Percentiles rank a stretch among this genome's conserved stretches.
These are phyloP conservation scores for Erinaceus europaeus DNA, from an alignment of 2,113 vertebrate genomes.

Conservation along the genomic window DNA sequence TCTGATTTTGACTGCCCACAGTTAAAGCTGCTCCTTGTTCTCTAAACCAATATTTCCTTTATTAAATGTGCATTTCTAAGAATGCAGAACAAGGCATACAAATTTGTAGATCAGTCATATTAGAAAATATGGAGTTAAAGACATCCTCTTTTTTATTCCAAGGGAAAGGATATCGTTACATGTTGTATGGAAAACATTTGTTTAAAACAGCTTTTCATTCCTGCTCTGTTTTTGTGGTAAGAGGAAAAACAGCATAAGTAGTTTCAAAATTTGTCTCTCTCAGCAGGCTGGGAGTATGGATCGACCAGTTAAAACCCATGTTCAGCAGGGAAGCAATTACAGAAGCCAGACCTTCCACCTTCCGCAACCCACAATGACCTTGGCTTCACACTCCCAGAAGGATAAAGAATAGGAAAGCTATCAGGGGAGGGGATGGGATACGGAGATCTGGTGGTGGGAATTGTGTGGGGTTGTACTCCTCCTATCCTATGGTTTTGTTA, in stretches of 20 bases:
- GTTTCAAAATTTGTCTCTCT: constrained; percentile 41
- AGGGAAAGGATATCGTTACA: neutral
- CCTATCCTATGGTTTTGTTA: no score
- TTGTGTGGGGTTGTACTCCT: no score
- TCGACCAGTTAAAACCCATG: no score
- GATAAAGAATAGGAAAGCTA: no score
- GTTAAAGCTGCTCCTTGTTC: constrained; percentile 48
- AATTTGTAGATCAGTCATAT: neutral
- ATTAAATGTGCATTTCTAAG: constrained; percentile 26
- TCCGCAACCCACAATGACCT: no score
- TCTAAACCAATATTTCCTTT: constrained; percentile 28
- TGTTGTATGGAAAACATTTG: neutral
- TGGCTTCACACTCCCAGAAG: no score
- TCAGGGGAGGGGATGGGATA: no score
- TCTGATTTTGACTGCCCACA: constrained; percentile 59
- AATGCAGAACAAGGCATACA: neutral
- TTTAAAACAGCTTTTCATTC: neutral
- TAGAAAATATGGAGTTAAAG: constrained; percentile 21
- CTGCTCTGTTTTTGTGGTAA: neutral
- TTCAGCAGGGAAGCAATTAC: no score
- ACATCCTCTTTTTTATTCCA: neutral
- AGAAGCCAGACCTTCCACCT: no score
- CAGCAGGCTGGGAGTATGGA: no score
- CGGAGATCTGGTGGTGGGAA: no score
- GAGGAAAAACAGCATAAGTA: neutral